phyloP scores from a whole-genome alignment of 1,140 invertebrate genomes.

The Lanistes nyassanus region DNA sequence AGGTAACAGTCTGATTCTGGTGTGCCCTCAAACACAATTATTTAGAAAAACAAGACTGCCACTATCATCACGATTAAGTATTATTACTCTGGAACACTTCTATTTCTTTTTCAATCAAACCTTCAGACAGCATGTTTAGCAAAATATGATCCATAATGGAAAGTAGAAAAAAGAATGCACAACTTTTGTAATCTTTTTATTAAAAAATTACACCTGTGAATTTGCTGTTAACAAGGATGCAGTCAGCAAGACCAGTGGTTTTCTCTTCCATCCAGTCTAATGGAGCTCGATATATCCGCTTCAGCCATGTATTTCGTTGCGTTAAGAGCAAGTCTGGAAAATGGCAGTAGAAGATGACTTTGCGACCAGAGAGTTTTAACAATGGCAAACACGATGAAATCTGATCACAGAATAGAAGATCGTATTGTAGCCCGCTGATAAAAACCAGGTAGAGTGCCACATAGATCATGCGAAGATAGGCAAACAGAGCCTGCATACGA shows the following conservation, averaged over 20 bases:
- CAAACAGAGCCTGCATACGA: conserved; percentile 87
- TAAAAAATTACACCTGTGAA: conserved; percentile 76
- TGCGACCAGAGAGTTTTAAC: conserved; percentile 66
- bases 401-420: conserved; percentile 89
- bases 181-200: no score
- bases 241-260: conserved; percentile 87
- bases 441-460: conserved; percentile 76
- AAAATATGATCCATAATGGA: neutral
- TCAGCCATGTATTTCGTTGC: conserved; percentile 66
- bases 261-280: conserved; percentile 92
- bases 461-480: conserved; percentile 93
- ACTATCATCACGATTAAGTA: no score
- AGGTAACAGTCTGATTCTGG: no score
- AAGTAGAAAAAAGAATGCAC: no score
- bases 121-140: no score
- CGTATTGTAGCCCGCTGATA: conserved; percentile 72
- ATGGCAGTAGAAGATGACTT: conserved; percentile 96
- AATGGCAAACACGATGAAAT: conserved; percentile 74
- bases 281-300: conserved; percentile 86
- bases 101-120: no score
- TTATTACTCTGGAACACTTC: no score
- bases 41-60: no score
- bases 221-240: conserved; percentile 92
- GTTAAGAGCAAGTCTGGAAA: conserved; percentile 92
- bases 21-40: no score